Percentiles rank a stretch among this genome's conserved stretches.
These are phyloP conservation scores for Labrus mixtus DNA, from an alignment of 2,113 vertebrate species.

Conservation along the genomic window DNA sequence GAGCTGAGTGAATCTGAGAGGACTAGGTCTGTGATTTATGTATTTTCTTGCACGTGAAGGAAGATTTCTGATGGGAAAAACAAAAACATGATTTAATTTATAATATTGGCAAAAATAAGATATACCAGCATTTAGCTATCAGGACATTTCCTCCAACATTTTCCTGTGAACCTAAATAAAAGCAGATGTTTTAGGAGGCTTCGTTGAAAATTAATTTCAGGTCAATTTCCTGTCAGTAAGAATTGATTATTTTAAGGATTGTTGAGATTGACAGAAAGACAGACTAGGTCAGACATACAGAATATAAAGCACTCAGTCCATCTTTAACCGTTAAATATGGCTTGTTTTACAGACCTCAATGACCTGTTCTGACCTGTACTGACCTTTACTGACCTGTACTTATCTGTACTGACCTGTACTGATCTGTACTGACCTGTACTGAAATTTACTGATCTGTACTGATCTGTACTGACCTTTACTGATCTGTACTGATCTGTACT, in stretches of 20 bases:
- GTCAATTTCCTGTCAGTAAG: not conserved
- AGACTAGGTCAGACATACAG: not conserved
- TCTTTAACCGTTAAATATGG: constrained; percentile 49
- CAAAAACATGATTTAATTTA: not conserved
- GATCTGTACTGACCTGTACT: no score
- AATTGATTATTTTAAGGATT: not conserved
- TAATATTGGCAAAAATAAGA: not conserved
- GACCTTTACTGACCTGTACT: not conserved
- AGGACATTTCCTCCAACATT: not conserved
- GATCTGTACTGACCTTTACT: constrained; percentile 17
- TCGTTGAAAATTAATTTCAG: not conserved
- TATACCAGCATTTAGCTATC: not conserved
- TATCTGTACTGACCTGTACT: no score
- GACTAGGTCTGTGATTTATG: not conserved
- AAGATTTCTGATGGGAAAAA: not conserved
- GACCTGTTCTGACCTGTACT: no score
- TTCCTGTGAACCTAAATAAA: not conserved
- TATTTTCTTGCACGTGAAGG: not conserved
- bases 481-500: no score
- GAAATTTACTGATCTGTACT: no score
- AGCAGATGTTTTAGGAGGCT: not conserved
- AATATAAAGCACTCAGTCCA: not conserved
- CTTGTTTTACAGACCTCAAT: constrained; percentile 47
- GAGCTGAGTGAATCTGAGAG: not conserved
- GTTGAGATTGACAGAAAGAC: not conserved